Conservation (phyloP, 92 coral and sea anemone species). For the Muricea muricata region DNA sequence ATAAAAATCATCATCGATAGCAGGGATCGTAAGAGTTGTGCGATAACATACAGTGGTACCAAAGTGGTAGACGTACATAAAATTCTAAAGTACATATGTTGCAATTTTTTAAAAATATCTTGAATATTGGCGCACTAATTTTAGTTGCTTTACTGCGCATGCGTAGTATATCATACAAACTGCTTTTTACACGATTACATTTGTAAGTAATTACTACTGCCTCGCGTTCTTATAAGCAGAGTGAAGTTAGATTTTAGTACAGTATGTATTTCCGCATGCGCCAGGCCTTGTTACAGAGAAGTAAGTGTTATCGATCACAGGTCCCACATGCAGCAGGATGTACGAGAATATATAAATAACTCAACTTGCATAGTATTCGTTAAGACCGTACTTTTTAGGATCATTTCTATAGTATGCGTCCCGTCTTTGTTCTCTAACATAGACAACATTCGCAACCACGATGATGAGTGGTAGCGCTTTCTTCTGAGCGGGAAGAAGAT, state of each 20-base stretch:
- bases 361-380: neutral
- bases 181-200: too few species aligned
- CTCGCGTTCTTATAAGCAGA: too few species aligned
- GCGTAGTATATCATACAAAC: neutral
- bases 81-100: too few species aligned
- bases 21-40: too few species aligned
- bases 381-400: conserved; percentile 95
- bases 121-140: too few species aligned
- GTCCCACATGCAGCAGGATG: neutral
- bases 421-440: conserved; percentile 85
- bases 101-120: too few species aligned
- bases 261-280: too few species aligned
- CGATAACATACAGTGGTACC: too few species aligned
- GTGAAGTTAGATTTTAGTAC: too few species aligned
- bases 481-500: conserved; percentile 50
- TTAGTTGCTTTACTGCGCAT: neutral
- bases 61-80: too few species aligned
- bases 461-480: conserved; percentile 48
- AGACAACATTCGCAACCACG: conserved; percentile 58
- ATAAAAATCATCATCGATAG: too few species aligned
- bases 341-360: neutral
- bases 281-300: neutral
- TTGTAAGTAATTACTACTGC: too few species aligned
- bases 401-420: conserved; percentile 95
- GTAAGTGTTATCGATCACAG: neutral